Evolutionary conservation across 1,140 invertebrate species (phyloP), one percentile per base, ranked within the genome.

Genomic region (Lordiphosa clarofinis): DNA sequence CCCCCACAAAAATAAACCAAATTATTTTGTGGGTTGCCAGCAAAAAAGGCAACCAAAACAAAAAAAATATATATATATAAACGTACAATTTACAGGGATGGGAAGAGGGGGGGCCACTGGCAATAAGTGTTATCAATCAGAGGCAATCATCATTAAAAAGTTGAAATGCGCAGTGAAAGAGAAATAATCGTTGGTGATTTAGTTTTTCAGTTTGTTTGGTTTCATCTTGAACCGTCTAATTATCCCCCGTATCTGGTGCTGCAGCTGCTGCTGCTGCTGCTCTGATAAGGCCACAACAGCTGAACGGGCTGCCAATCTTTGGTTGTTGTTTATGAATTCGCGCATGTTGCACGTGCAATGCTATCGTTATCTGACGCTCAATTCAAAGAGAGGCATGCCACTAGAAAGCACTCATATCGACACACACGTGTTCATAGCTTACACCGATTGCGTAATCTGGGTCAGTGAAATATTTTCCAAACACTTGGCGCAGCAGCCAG

Each of bases 71-170:
- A 7, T n/a, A 13, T 39, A 21, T 13, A 21, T 37, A 9, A 24
- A 15, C 19, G n/a, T 33, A 11, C 33, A 36, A 15, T 6, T 9
- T 19, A 4, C 0, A 15, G 21, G 12, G 33, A 9, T 31, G 46
- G 1, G 4, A 4, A 13, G 37, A 28, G 12, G 24, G 28, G 19
- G 39, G 50, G 58, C 9, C 21, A 75, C 47, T 59, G 47, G 42
- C 35, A 62, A 59, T 70, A 61, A 57, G 42, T 61, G 73, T 71
- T 84, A 86, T 81, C 74, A 87, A 86, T 86, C 82, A 65, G 46
- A 35, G 65, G 58, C 71, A 79, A 86, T 79, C 74, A 81, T 73
- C 72, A 81, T 86, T 76, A 86, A 86, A 73, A 63, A 52, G 54
- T 53, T 44, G 19, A 15, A 57, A 54, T 55, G 52, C 48, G 11